Evolutionary conservation across 1,140 invertebrate species (phyloP).

Genomic region (Macrobrachium rosenbergii): DNA sequence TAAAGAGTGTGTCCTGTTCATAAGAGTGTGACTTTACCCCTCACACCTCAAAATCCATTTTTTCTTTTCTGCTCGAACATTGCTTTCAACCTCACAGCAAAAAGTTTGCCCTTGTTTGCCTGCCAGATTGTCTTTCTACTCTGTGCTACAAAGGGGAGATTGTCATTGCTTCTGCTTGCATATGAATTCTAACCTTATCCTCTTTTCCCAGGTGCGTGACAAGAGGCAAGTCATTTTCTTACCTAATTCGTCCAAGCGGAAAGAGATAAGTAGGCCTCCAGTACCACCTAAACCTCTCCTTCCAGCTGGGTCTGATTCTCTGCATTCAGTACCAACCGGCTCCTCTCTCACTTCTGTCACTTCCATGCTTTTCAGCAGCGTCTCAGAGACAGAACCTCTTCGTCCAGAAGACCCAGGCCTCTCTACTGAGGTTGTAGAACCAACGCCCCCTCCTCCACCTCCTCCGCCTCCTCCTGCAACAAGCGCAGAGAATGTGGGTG

Average conservation of each 20-base stretch:
- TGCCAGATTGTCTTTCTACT: too few species aligned
- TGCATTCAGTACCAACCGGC: conserved; percentile 35
- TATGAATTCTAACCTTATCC: background rate
- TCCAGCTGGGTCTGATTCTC: conserved; percentile 31
- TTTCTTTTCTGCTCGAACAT: too few species aligned
- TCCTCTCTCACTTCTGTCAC: conserved; percentile 64
- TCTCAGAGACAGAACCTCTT: conserved; percentile 54
- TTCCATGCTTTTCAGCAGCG: conserved; percentile 57
- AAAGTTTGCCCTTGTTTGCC: too few species aligned
- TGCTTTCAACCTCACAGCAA: too few species aligned
- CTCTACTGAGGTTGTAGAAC: background rate
- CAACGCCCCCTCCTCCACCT: background rate
- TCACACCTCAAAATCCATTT: too few species aligned
- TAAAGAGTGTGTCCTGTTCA: too few species aligned
- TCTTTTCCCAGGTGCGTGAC: conserved; percentile 57
- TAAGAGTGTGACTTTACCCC: too few species aligned
- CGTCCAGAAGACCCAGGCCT: background rate
- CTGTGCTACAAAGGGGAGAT: too few species aligned
- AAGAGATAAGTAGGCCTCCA: conserved; percentile 45
- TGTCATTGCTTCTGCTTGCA: background rate
- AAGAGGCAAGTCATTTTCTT: conserved; percentile 65
- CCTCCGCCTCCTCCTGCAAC: background rate
- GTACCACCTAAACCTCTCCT: conserved; percentile 63
- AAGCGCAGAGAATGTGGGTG: background rate
- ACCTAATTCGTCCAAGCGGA: conserved; percentile 48